Percentiles rank a stretch among this genome's conserved stretches.
These are phyloP conservation scores for Aphaenogaster floridana DNA, from an alignment of 1,140 invertebrate species.

Conservation along the genomic window DNA sequence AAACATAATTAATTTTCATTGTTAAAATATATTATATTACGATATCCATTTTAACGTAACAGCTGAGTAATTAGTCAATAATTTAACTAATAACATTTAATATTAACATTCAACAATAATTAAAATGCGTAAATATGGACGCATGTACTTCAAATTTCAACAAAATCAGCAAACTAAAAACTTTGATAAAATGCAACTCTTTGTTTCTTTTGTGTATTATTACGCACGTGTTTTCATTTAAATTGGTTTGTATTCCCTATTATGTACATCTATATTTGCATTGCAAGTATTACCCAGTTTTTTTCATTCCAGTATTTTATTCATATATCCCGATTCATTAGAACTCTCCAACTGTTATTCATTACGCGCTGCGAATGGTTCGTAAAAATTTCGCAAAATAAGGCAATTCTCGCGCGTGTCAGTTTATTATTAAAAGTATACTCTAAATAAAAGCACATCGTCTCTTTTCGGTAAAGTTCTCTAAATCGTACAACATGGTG, in stretches of 20 bases:
- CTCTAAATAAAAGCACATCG: neutral
- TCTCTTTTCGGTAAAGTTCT: neutral
- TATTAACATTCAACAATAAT: conserved; percentile 2
- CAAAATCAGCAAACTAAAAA: neutral
- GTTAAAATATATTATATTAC: conserved; percentile 38
- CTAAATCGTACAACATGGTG: neutral
- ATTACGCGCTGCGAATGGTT: neutral
- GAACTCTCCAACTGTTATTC: neutral
- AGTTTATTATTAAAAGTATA: neutral
- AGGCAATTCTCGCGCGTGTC: neutral
- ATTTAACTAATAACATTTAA: neutral
- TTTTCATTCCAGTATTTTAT: neutral
- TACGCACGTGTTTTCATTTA: neutral
- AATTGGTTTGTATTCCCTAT: neutral
- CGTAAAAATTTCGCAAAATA: conserved; percentile 4
- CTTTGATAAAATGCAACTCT: neutral
- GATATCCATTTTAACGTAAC: neutral
- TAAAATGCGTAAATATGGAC: neutral
- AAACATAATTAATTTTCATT: conserved; percentile 29
- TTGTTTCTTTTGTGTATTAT: conserved; percentile 14
- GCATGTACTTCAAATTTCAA: neutral
- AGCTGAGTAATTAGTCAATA: conserved; percentile 22
- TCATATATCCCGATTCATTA: conserved; percentile 10
- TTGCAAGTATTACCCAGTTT: neutral
- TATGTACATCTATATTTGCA: conserved; percentile 11